These are phyloP conservation scores for Batillaria attramentaria DNA, from an alignment of 1,140 invertebrate genomes.

Conservation along the genomic window DNA sequence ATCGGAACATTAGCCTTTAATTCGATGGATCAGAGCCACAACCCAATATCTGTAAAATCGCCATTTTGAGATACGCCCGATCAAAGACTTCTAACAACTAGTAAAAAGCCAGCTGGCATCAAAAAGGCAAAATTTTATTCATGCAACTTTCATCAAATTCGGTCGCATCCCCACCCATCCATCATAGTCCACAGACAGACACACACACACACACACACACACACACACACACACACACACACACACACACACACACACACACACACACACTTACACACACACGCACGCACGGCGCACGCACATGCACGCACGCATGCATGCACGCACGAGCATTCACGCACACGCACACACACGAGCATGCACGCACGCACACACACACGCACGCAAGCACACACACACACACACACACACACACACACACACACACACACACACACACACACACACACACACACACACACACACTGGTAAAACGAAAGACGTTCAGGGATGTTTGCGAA, in stretches of 20 bases:
- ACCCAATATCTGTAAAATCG: too few relatives aligned
- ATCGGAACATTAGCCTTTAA: too few relatives aligned
- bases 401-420: background rate
- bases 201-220: background rate
- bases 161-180: too few relatives aligned
- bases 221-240: background rate
- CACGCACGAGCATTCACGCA: background rate
- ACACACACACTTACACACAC: background rate
- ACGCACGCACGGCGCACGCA: background rate
- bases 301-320: conserved; percentile 3
- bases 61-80: too few relatives aligned
- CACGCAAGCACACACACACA: background rate
- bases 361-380: background rate
- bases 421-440: background rate
- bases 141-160: too few relatives aligned
- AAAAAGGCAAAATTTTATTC: too few relatives aligned
- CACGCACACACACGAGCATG: conserved; percentile 1
- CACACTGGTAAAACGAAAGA: too few relatives aligned
- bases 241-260: conserved; percentile 14
- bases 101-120: too few relatives aligned
- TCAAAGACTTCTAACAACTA: too few relatives aligned
- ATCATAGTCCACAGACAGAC: too few relatives aligned
- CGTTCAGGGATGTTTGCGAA: too few relatives aligned
- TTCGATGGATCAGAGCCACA: too few relatives aligned
- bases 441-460: background rate